A percentile compares a stretch with the other conserved stretches of the same genome.
Evolutionary conservation across 2,113 vertebrate species (phyloP).

Genomic region (Serranochromis macrocephalus): DNA sequence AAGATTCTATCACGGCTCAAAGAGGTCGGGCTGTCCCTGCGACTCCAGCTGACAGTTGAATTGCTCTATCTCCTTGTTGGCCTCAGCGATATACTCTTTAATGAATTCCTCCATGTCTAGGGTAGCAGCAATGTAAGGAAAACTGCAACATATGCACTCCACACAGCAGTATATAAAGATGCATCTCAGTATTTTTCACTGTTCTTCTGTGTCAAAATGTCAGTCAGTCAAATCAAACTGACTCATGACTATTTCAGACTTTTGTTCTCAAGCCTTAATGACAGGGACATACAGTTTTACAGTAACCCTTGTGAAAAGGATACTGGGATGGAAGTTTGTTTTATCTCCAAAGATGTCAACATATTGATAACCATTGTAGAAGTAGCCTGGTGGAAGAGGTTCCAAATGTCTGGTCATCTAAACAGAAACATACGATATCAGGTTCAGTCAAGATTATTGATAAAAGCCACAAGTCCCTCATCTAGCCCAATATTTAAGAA

Average conservation of each 20-base stretch:
- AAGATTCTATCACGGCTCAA: constrained; percentile 69
- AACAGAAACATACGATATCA: neutral
- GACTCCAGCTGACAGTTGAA: constrained; percentile 88
- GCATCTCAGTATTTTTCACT: neutral
- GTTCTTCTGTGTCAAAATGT: neutral
- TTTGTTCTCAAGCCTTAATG: neutral
- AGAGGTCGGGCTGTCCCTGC: constrained; percentile 82
- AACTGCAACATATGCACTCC: neutral
- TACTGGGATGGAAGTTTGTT: constrained; percentile 86
- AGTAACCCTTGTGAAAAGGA: constrained; percentile 70
- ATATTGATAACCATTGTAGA: constrained; percentile 90
- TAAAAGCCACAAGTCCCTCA: neutral
- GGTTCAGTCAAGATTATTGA: neutral
- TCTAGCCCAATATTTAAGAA: neutral
- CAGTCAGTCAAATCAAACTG: neutral
- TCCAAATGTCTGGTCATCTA: constrained; percentile 85
- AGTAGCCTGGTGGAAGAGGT: constrained; percentile 86
- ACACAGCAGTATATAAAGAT: neutral
- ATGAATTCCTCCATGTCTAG: constrained; percentile 93
- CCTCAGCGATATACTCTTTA: constrained; percentile 83
- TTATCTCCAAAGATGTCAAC: constrained; percentile 92
- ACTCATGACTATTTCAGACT: neutral
- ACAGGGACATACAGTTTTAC: neutral
- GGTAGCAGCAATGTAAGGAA: constrained; percentile 68
- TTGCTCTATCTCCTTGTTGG: constrained; percentile 85